Conservation (phyloP, 1,140 invertebrate species). For the Heliconius eleuchia region DNA sequence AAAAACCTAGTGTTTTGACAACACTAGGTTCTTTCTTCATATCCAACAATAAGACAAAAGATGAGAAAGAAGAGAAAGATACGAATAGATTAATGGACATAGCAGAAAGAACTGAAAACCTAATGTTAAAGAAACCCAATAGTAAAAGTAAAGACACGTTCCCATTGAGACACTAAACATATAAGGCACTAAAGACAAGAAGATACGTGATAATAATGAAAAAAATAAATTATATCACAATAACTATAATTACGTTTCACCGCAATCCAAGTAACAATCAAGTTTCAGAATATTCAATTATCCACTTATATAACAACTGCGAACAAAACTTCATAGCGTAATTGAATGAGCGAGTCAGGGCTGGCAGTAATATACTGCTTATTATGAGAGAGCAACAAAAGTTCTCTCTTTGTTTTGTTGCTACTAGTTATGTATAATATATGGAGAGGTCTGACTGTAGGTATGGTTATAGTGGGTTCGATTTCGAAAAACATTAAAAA, state of each 20-base stretch:
- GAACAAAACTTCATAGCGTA: conserved; percentile 36
- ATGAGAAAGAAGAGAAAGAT: too few species aligned
- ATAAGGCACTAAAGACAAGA: neutral
- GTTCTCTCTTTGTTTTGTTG: neutral
- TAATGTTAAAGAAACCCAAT: too few species aligned
- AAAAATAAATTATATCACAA: conserved; percentile 22
- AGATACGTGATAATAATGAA: neutral
- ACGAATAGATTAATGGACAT: too few species aligned
- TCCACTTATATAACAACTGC: conserved; percentile 36
- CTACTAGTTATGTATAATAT: neutral
- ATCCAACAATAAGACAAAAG: too few species aligned
- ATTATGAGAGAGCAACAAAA: neutral
- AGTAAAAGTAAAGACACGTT: too few species aligned
- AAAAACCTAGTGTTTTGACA: too few species aligned
- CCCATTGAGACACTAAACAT: too few species aligned
- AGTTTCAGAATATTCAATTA: conserved; percentile 38
- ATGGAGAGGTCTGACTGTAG: neutral
- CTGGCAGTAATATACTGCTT: conserved; percentile 12
- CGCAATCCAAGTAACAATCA: conserved; percentile 39
- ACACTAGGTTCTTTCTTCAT: too few species aligned
- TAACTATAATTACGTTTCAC: conserved; percentile 30
- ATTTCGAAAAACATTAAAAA: too few species aligned
- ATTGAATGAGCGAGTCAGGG: conserved; percentile 32
- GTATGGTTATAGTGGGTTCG: too few species aligned
- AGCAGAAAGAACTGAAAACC: too few species aligned